These are phyloP conservation scores for Heliconius congener DNA, from an alignment of 1,140 invertebrate genomes.

Conservation along the genomic window DNA sequence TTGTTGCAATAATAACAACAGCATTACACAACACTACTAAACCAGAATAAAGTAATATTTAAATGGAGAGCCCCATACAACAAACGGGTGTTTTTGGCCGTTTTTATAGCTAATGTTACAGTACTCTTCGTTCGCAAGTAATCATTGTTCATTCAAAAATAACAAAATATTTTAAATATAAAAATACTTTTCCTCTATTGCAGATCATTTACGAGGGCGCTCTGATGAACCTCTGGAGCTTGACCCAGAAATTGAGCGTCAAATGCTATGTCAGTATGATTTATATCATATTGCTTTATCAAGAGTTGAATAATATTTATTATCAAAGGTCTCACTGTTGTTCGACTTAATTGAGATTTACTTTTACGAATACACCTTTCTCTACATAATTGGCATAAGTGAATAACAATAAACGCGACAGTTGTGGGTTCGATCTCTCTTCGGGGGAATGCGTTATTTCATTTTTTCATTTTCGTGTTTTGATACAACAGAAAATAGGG, in stretches of 20 bases:
- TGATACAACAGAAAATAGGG: too few relatives aligned
- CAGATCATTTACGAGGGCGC: constrained; percentile 62
- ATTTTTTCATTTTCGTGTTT: background rate
- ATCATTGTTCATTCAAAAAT: too few relatives aligned
- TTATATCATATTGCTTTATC: constrained; percentile 15
- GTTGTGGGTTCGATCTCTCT: background rate
- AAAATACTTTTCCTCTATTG: background rate
- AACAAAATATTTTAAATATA: background rate
- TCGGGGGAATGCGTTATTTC: background rate
- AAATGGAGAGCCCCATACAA: too few relatives aligned
- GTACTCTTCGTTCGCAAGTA: too few relatives aligned
- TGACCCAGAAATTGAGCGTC: constrained; percentile 45
- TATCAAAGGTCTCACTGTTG: background rate
- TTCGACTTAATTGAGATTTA: background rate
- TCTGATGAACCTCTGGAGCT: constrained; percentile 54
- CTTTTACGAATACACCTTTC: background rate
- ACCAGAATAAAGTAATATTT: too few relatives aligned
- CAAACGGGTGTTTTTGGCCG: too few relatives aligned
- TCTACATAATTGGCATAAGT: background rate
- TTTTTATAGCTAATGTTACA: too few relatives aligned
- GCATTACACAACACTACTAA: too few relatives aligned
- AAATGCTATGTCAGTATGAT: constrained; percentile 60
- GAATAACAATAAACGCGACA: background rate
- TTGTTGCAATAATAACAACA: too few relatives aligned
- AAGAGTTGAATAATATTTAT: constrained; percentile 19